phyloP scores from a whole-genome alignment of 2,797 vertebrate genomes.

The Prionace glauca region DNA sequence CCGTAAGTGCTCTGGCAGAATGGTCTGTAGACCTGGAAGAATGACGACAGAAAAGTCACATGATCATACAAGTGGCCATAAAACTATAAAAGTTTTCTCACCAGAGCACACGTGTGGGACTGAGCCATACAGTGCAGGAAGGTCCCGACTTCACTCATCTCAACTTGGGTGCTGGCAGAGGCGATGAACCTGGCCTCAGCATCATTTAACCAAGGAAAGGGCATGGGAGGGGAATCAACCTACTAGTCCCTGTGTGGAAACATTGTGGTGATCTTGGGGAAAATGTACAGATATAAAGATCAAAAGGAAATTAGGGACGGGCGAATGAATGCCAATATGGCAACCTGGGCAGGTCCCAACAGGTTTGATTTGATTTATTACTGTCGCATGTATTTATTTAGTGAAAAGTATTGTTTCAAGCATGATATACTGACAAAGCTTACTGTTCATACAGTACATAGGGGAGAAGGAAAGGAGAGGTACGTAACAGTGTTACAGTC shows the following conservation, averaged over 20 bases:
- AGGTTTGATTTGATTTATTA: not conserved
- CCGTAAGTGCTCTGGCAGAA: conserved; percentile 84
- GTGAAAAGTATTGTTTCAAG: too few relatives aligned
- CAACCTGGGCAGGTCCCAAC: not conserved
- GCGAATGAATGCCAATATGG: not conserved
- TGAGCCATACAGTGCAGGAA: not conserved
- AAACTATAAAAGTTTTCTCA: not conserved
- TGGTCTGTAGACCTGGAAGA: conserved; percentile 78
- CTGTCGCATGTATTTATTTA: too few relatives aligned
- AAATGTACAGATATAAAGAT: not conserved
- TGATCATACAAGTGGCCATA: not conserved
- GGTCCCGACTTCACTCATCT: not conserved
- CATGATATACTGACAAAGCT: too few relatives aligned
- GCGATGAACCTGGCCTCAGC: not conserved
- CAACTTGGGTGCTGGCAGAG: not conserved
- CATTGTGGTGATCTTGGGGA: not conserved
- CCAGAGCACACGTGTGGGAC: not conserved
- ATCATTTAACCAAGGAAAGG: not conserved
- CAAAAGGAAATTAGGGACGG: not conserved
- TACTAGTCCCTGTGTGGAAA: not conserved
- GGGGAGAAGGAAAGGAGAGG: too few relatives aligned
- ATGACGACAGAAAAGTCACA: not conserved
- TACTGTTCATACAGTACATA: too few relatives aligned
- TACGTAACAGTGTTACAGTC: too few relatives aligned
- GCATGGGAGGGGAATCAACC: too few relatives aligned